Conservation (phyloP, 2,113 vertebrate genomes). For the Grammomys dolichurus region DNA sequence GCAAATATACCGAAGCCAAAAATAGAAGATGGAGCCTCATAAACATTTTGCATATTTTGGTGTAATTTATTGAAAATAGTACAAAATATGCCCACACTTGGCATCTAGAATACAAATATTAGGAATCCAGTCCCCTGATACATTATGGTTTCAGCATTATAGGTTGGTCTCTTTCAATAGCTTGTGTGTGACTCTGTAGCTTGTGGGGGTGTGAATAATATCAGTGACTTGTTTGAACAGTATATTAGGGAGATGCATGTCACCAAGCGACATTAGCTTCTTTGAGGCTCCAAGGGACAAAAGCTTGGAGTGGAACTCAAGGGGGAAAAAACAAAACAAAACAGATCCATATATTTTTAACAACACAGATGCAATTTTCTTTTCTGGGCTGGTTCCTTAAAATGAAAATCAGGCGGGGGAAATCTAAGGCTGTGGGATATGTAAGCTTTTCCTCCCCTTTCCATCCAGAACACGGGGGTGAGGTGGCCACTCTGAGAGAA, state of each 20-base stretch:
- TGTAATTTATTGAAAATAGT: conserved; percentile 89
- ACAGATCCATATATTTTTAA: neutral
- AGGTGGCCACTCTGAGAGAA: conserved; percentile 75
- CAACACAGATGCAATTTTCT: conserved; percentile 7
- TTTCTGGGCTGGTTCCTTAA: conserved; percentile 59
- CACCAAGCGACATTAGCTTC: conserved; percentile 15
- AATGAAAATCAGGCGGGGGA: conserved; percentile 49
- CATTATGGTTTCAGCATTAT: conserved; percentile 80
- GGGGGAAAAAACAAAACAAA: conserved; percentile 18
- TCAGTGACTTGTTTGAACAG: neutral
- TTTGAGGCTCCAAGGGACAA: conserved; percentile 41
- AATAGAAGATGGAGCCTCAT: conserved; percentile 86
- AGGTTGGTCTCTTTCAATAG: conserved; percentile 65
- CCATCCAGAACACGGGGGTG: conserved; percentile 66
- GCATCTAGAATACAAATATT: conserved; percentile 89
- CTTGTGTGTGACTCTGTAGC: conserved; percentile 69
- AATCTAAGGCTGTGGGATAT: neutral
- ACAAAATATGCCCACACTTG: conserved; percentile 88
- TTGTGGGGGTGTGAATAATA: conserved; percentile 62
- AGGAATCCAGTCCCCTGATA: conserved; percentile 81
- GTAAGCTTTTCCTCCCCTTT: neutral
- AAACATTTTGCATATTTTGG: conserved; percentile 88
- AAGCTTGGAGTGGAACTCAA: conserved; percentile 1
- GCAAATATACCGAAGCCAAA: conserved; percentile 81
- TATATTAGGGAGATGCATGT: neutral